Percentiles rank a stretch among this genome's conserved stretches.
Evolutionary conservation across 2,888 invertebrate genomes (phyloP).

Genomic region (Netelia fuscicornis): DNA sequence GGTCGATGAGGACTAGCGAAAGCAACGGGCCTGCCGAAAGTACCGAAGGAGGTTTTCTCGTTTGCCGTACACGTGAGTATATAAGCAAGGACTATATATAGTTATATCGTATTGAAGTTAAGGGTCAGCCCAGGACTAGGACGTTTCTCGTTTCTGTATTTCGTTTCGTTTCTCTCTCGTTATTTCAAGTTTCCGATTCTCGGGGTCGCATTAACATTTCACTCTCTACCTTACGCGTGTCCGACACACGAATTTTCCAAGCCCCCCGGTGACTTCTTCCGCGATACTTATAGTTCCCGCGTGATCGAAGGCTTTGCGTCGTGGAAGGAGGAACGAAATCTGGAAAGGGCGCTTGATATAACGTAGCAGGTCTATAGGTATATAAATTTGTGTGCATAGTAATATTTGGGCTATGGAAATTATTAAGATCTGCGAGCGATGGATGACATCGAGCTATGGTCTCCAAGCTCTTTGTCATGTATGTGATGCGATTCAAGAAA

Average conservation of each 20-base stretch:
- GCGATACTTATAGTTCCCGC: conserved; percentile 15
- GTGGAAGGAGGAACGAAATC: conserved; percentile 16
- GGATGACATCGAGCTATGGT: too few species aligned
- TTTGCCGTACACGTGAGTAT: conserved; percentile 21
- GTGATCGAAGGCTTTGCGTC: conserved; percentile 12
- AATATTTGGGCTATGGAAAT: conserved; percentile 3
- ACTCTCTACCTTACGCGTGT: conserved; percentile 17
- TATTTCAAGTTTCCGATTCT: conserved; percentile 43
- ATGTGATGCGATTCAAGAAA: too few species aligned
- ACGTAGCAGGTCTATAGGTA: not conserved
- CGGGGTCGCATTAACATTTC: conserved; percentile 55
- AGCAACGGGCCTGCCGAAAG: conserved; percentile 51
- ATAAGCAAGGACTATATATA: conserved; percentile 32
- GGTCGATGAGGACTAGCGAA: conserved; percentile 33
- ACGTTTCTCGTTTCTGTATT: conserved; percentile 36
- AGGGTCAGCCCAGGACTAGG: conserved; percentile 14
- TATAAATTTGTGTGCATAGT: not conserved
- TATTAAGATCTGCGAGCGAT: conserved; percentile 53
- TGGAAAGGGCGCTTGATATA: not conserved
- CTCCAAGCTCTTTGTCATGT: conserved; percentile 9
- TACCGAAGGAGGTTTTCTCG: conserved; percentile 57
- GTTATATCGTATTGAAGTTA: conserved; percentile 8
- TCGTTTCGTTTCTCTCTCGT: conserved; percentile 26
- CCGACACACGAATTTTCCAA: conserved; percentile 42
- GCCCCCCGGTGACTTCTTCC: not conserved